Evolutionary conservation across 2,113 vertebrate genomes (phyloP).

Genomic region (Xerus inauris): DNA sequence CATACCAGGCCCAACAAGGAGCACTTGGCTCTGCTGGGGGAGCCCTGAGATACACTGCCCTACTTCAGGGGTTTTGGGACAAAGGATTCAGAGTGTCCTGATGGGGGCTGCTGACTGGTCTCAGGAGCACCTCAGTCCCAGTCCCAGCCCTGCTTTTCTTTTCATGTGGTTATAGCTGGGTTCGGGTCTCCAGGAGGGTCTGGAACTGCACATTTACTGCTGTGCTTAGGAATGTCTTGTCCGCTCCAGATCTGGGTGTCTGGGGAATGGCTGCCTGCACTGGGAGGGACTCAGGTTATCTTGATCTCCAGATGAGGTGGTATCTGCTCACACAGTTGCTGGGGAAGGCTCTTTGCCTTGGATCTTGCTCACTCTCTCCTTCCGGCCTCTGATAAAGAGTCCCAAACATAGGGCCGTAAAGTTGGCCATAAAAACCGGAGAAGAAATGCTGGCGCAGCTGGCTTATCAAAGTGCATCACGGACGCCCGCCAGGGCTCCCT

Average conservation of each 20-base stretch:
- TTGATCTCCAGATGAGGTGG: constrained; percentile 93
- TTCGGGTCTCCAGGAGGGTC: constrained; percentile 67
- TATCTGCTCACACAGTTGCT: constrained; percentile 89
- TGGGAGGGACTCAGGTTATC: constrained; percentile 91
- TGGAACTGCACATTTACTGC: constrained; percentile 91
- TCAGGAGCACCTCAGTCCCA: not conserved
- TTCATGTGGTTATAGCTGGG: constrained; percentile 64
- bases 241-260: constrained; percentile 89
- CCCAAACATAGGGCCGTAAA: constrained; percentile 92
- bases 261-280: constrained; percentile 85
- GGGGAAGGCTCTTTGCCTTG: constrained; percentile 90
- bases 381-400: constrained; percentile 93
- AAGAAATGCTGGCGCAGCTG: constrained; percentile 87
- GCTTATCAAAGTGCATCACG: constrained; percentile 87
- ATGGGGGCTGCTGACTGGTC: not conserved
- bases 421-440: constrained; percentile 91
- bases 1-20: not conserved
- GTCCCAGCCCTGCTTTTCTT: constrained; percentile 60
- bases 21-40: not conserved
- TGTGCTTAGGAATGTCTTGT: constrained; percentile 90
- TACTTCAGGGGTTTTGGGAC: not conserved
- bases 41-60: not conserved
- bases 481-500: constrained; percentile 89
- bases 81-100: not conserved
- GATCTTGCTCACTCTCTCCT: constrained; percentile 86